A percentile compares a stretch with the other conserved stretches of the same genome.
Conservation (phyloP, 2,797 vertebrate genomes). For the Pangasius sanitwongsei region DNA sequence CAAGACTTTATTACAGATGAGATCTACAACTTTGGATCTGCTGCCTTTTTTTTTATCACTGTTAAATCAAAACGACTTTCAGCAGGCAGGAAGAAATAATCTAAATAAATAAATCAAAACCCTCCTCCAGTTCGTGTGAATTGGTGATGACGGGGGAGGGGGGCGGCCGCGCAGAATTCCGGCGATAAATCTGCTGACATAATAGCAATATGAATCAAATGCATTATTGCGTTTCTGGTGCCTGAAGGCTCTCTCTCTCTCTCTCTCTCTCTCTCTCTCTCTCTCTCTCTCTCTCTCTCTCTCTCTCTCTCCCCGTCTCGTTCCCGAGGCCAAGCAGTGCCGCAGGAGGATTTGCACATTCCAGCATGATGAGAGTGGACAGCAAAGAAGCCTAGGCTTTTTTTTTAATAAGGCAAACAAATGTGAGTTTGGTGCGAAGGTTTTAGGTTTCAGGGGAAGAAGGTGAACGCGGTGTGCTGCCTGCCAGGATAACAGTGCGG, state of each 20-base stretch:
- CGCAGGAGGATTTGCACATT: constrained; percentile 55
- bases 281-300: background rate
- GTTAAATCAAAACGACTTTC: constrained; percentile 59
- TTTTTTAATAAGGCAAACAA: constrained; percentile 61
- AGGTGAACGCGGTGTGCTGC: constrained; percentile 5
- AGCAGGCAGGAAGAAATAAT: constrained; percentile 58
- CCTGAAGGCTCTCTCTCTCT: constrained; percentile 56
- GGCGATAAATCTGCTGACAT: constrained; percentile 70
- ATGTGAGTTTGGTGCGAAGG: constrained; percentile 57
- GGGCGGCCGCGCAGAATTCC: constrained; percentile 51
- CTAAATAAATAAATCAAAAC: constrained; percentile 70
- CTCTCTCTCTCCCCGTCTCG: background rate
- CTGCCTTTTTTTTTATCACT: constrained; percentile 41
- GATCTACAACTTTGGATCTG: constrained; percentile 44
- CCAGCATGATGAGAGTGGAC: constrained; percentile 57
- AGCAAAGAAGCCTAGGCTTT: constrained; percentile 47
- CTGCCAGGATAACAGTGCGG: constrained; percentile 9
- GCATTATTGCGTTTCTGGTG: constrained; percentile 68
- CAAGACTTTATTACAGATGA: constrained; percentile 52
- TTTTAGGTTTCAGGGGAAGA: constrained; percentile 11
- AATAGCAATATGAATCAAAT: constrained; percentile 73
- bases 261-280: background rate
- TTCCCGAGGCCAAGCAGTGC: constrained; percentile 53
- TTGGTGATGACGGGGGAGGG: constrained; percentile 64
- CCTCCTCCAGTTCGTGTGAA: constrained; percentile 66